Evolutionary conservation across 1,140 invertebrate species (phyloP), one percentile per base, ranked within the genome.

Genomic region (Rhopalosiphum maidis): DNA sequence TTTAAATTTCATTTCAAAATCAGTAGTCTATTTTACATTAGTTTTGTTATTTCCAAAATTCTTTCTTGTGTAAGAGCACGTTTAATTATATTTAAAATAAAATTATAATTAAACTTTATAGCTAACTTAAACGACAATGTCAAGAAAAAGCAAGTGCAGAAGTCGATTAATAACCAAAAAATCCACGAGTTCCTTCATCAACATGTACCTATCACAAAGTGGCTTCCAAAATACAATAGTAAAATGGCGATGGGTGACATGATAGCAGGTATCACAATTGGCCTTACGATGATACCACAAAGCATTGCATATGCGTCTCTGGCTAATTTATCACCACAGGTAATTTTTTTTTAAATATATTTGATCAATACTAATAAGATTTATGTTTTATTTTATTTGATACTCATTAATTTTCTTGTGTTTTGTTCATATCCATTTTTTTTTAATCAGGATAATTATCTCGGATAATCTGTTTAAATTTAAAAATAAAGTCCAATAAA

Each of bases 221-320:
- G 96, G 96, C 94, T 96, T 37, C 96, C 95, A 46, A 94, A 94
- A 15, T 96, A 96, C 94, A 95, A 95, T 55, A 95, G 94, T 93
- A 94, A 95, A 90, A 95, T 95, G 94, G 95, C 96, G 41, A 86
- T 96, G 30, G 95, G 96, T 37, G 96, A 96, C 94, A 88, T 95
- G 48, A 94, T 96, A 60, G 96, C 97, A 82, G 97, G 97, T 46
- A 94, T 97, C 8, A 97, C 97, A 22, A 96, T 97, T 2, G 97
- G 96, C 30, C 95, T 97, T 15, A 97, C 97, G 6, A 96, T 96
- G 25, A 96, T 97, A 93, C 97, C 97, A 8, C 97, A 97, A 94
- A 96, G 96, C 18, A 96, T 97, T 93, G 97, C 97, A 18, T 97
- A 97, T 94, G 97, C 97, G 7, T 95, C 96, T 41, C 95, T 97